These are phyloP conservation scores for Sebastes minor DNA, from an alignment of 2,797 vertebrate species.

Conservation along the genomic window DNA sequence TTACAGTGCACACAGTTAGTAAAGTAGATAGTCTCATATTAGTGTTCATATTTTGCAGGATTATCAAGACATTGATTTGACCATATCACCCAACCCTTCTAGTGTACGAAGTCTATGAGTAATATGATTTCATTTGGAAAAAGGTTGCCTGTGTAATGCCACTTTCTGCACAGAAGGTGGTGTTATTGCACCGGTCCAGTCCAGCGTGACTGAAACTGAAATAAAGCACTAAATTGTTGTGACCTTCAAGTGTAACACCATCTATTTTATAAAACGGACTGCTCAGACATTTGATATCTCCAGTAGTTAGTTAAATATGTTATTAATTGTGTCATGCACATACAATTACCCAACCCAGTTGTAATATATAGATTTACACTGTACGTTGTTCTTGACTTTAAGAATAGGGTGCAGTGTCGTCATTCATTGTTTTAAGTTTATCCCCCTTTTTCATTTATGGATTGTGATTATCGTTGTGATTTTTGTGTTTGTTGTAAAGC, in stretches of 20 bases:
- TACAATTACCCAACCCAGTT: background rate
- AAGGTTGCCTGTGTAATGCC: background rate
- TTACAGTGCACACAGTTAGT: background rate
- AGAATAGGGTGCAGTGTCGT: too few relatives aligned
- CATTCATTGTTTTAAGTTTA: too few relatives aligned
- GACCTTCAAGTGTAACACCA: background rate
- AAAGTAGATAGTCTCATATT: background rate
- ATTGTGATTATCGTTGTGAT: too few relatives aligned
- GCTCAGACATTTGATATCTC: background rate
- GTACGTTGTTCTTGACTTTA: too few relatives aligned
- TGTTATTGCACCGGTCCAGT: slow-evolving; percentile 10
- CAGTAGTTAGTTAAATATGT: background rate
- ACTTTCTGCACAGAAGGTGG: slow-evolving; percentile 36
- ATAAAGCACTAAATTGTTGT: background rate
- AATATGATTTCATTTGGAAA: background rate
- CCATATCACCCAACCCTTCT: background rate
- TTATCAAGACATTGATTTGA: background rate
- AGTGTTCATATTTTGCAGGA: background rate
- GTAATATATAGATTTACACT: background rate
- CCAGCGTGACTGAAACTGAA: background rate
- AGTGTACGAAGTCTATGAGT: background rate
- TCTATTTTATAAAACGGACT: background rate
- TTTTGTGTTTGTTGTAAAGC: too few relatives aligned
- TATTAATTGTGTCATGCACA: background rate
- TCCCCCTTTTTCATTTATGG: too few relatives aligned